Conservation (phyloP, 2,113 vertebrate species). For the Diglossa brunneiventris region DNA sequence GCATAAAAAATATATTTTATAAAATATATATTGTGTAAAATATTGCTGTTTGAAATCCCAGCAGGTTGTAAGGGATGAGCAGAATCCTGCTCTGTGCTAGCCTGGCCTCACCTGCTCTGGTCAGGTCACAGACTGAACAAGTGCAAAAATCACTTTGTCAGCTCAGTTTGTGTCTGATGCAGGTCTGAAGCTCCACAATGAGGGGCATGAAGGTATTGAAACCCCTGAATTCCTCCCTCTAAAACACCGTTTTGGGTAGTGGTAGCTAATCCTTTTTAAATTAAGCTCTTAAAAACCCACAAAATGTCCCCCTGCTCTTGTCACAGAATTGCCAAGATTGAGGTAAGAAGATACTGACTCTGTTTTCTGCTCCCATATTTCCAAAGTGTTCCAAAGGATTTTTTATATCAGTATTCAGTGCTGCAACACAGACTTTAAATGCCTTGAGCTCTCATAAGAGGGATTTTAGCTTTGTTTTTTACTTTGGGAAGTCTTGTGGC, state of each 20-base stretch:
- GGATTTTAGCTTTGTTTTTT: not conserved
- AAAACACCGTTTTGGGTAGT: not conserved
- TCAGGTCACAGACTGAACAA: not conserved
- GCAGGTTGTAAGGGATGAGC: not conserved
- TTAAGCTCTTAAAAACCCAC: not conserved
- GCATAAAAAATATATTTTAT: no score
- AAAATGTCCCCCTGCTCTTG: not conserved
- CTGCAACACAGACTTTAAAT: not conserved
- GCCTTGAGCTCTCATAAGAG: not conserved
- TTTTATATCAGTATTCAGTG: not conserved
- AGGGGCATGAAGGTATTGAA: not conserved
- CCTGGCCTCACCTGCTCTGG: not conserved
- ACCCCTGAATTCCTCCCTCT: not conserved
- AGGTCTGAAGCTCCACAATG: not conserved
- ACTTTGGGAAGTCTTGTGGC: not conserved
- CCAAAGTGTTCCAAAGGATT: not conserved
- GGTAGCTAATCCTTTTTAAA: not conserved
- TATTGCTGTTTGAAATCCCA: fast-evolving
- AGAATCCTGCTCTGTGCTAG: not conserved
- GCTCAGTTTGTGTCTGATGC: not conserved
- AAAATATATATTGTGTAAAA: no score
- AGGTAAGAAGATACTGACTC: not conserved
- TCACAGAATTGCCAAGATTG: not conserved
- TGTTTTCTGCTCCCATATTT: not conserved
- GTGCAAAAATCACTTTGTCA: not conserved